phyloP scores from a whole-genome alignment of 1,140 invertebrate genomes.

The Nephila pilipes region DNA sequence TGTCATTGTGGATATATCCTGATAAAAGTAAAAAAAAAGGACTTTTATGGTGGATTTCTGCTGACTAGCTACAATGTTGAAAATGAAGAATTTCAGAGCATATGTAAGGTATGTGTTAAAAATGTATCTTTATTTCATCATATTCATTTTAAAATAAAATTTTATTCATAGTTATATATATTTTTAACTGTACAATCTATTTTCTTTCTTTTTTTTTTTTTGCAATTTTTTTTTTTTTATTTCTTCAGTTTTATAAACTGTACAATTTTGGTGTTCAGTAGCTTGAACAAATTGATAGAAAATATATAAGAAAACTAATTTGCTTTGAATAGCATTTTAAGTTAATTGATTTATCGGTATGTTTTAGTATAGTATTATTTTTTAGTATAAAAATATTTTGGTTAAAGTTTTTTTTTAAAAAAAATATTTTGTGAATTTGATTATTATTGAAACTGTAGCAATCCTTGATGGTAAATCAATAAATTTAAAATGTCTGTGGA shows the following conservation, averaged over 20 bases:
- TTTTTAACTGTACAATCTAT: not conserved
- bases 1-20: conserved; percentile 93
- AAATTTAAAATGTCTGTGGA: too few species aligned
- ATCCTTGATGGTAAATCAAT: too few species aligned
- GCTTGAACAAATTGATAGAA: not conserved
- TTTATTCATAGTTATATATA: not conserved
- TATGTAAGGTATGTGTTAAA: conserved; percentile 88
- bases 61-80: conserved; percentile 97
- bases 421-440: too few species aligned
- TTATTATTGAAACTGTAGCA: too few species aligned
- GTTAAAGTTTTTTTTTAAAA: too few species aligned
- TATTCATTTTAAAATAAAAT: not conserved
- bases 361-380: too few species aligned
- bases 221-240: too few species aligned
- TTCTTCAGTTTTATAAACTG: not conserved
- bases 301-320: too few species aligned
- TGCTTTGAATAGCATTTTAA: too few species aligned
- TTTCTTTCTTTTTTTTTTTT: too few species aligned
- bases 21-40: conserved; percentile 96
- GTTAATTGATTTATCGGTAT: too few species aligned
- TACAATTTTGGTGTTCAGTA: not conserved
- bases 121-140: not conserved
- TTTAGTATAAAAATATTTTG: too few species aligned
- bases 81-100: conserved; percentile 95
- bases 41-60: conserved; percentile 97